Evolutionary conservation across 2,113 vertebrate genomes (phyloP), one percentile per base, ranked within the genome.

Genomic region (Propithecus coquereli): DNA sequence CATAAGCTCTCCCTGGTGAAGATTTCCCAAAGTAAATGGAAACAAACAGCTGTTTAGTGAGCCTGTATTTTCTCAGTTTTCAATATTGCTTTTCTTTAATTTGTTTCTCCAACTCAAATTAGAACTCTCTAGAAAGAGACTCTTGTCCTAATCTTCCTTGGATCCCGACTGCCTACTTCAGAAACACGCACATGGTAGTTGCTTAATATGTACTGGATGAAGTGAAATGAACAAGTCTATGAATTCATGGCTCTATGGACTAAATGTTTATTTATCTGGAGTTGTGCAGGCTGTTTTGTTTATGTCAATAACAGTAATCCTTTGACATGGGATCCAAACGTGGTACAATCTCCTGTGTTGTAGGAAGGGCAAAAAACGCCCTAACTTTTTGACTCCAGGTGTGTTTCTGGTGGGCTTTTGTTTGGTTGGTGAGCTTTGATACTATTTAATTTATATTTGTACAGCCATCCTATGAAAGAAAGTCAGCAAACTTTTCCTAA

Each of bases 281-380:
- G 34, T 2, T 2, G 2, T 37, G 23, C 14, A 5, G 0, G 32
- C 11, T 22, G n/a, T 34, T 40, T 61, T 12, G 32, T 20, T 43
- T 22, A 52, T 1, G 3, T 25, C 4, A 5, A 32, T 52, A 40
- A 40, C 3, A 23, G 30, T 8, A 11, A 17, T 43, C 27, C 22
- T 50, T 37, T 18, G 34, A 25, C 54, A 27, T 2, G 17, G 13
- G 54, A 22, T 16, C 34, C 66, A 13, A 10, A 43, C n/a, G 5
- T 20, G 2, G 47, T 6, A 27, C 30, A 3, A 4, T 13, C 23
- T 43, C 30, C 70, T 1, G 43, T 0, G 40, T 57, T 16, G 16
- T 23, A 23, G 5, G 4, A 57, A 63, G 30, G 34, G 25, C 34
- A 10, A 27, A 5, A 5, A n/a, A 22, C 40, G 20, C 22, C 45